Evolutionary conservation across 2,888 invertebrate genomes (phyloP).

Genomic region (Trilocha varians): DNA sequence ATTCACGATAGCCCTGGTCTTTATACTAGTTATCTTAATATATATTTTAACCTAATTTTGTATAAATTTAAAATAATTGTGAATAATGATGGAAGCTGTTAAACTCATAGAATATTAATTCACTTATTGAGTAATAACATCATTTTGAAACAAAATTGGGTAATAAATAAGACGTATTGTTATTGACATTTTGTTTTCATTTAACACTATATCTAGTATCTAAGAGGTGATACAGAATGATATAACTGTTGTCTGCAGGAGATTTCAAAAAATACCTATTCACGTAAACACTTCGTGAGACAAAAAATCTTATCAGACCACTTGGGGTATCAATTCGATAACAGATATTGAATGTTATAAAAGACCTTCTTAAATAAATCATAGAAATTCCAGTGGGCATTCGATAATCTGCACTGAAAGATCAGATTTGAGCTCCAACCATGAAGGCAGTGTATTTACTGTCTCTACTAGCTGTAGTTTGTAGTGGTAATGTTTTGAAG

Average conservation of each 20-base stretch:
- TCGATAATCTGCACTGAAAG: conserved; percentile 7
- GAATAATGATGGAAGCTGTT: too few relatives aligned
- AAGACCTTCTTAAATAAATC: conserved; percentile 21
- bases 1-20: background rate
- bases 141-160: too few relatives aligned
- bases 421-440: conserved; percentile 3
- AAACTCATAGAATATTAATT: too few relatives aligned
- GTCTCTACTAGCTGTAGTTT: conserved; percentile 27
- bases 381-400: conserved; percentile 4
- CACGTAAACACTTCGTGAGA: background rate
- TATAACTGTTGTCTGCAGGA: too few relatives aligned
- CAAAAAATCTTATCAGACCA: conserved; percentile 19
- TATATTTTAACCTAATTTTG: too few relatives aligned
- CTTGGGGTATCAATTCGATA: conserved; percentile 13
- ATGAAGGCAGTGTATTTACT: conserved; percentile 39
- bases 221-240: too few relatives aligned
- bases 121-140: too few relatives aligned
- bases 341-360: conserved; percentile 6
- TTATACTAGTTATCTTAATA: too few relatives aligned
- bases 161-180: too few relatives aligned
- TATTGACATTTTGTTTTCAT: too few relatives aligned
- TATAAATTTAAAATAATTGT: too few relatives aligned
- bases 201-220: too few relatives aligned
- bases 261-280: background rate
- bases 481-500: conserved; percentile 24